A percentile compares a stretch with the other conserved stretches of the same genome.
These are phyloP conservation scores for Drosophila simulans DNA, from an alignment of 1,140 invertebrate species.

Conservation along the genomic window DNA sequence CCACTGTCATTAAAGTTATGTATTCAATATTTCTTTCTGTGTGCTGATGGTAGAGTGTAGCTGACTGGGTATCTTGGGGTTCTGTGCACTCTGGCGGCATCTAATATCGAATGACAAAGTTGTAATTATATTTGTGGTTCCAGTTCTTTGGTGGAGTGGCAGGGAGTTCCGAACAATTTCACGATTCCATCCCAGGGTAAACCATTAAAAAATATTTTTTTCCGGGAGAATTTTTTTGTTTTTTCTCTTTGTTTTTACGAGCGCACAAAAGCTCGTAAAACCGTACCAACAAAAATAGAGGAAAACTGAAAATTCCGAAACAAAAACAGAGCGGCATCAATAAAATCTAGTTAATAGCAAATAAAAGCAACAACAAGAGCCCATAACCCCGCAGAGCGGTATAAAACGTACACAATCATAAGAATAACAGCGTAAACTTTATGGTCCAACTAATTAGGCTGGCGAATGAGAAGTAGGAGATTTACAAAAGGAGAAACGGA, in stretches of 20 bases:
- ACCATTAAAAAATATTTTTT: constrained; percentile 65
- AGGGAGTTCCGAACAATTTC: constrained; percentile 31
- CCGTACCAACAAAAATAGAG: constrained; percentile 12
- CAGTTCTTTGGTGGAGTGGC: constrained; percentile 21
- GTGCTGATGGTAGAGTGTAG: background rate
- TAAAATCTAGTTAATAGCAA: constrained; percentile 79
- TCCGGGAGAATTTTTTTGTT: constrained; percentile 51
- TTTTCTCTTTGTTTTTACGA: constrained; percentile 50
- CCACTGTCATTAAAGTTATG: too few relatives aligned
- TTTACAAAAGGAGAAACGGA: background rate
- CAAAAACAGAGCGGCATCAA: constrained; percentile 53
- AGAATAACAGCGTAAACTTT: constrained; percentile 62
- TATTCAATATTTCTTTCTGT: constrained; percentile 9
- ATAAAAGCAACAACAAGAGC: constrained; percentile 68
- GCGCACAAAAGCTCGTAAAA: constrained; percentile 67
- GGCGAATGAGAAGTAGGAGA: constrained; percentile 5
- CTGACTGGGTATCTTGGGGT: constrained; percentile 20
- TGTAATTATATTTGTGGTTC: constrained; percentile 74
- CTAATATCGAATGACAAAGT: constrained; percentile 80
- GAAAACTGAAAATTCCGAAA: constrained; percentile 24
- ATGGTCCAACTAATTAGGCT: constrained; percentile 72
- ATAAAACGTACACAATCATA: constrained; percentile 54
- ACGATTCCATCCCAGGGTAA: constrained; percentile 34
- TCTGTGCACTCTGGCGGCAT: constrained; percentile 64
- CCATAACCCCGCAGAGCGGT: constrained; percentile 38